Conservation (phyloP, 2,113 vertebrate species). For the Macquaria australasica region DNA sequence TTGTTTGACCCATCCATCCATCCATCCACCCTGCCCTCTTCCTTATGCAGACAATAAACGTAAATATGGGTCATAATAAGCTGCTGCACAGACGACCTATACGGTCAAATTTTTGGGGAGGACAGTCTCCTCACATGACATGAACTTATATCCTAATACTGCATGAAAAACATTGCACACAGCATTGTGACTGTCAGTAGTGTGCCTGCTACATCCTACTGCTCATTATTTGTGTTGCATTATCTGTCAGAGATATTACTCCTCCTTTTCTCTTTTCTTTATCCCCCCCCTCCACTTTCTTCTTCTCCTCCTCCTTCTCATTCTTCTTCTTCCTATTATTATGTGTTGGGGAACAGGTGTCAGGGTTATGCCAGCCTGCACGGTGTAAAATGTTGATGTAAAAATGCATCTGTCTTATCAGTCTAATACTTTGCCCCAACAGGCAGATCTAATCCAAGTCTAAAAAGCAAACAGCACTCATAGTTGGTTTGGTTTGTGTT, state of each 20-base stretch:
- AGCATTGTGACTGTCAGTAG: no score
- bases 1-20: no score
- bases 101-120: no score
- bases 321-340: not conserved
- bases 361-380: not conserved
- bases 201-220: no score
- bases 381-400: not conserved
- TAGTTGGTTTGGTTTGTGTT: not conserved
- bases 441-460: not conserved
- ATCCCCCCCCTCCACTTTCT: not conserved
- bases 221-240: no score
- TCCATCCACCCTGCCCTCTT: no score
- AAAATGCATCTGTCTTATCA: not conserved
- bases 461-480: not conserved
- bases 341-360: not conserved
- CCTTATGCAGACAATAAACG: no score
- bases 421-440: not conserved
- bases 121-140: not conserved
- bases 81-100: no score
- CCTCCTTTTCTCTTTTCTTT: not conserved
- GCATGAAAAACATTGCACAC: no score
- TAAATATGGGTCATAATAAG: no score
- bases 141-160: not conserved
- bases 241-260: not conserved
- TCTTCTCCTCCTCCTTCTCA: not conserved